Conservation (phyloP, 2,113 vertebrate species). For the Formicarius rufipectus region DNA sequence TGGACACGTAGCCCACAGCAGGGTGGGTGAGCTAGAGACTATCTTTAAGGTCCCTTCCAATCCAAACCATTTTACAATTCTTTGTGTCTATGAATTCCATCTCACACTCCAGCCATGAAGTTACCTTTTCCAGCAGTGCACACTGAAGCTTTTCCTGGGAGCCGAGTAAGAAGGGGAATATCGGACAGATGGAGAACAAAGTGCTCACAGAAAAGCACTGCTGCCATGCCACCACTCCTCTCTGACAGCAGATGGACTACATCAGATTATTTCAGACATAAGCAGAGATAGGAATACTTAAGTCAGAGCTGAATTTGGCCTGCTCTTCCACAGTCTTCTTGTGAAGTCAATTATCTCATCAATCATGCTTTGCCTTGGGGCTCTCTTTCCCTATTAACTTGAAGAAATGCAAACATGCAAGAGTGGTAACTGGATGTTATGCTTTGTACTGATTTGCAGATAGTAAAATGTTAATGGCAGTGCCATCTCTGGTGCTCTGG, state of each 20-base stretch:
- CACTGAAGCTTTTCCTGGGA: not conserved
- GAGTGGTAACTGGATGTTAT: not conserved
- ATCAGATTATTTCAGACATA: slow-evolving; percentile 18
- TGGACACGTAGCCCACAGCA: not conserved
- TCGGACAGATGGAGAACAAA: not conserved
- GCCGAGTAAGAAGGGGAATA: not conserved
- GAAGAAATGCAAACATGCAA: slow-evolving; percentile 29
- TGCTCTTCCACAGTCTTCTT: not conserved
- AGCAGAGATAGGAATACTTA: slow-evolving; percentile 7
- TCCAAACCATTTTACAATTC: not conserved
- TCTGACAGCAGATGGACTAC: not conserved
- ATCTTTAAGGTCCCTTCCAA: not conserved
- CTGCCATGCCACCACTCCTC: not conserved
- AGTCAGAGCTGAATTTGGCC: not conserved
- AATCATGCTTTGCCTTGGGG: not conserved
- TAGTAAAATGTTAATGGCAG: not conserved
- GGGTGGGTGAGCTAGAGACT: not conserved
- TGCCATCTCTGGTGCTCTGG: not conserved
- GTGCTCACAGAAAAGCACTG: not conserved
- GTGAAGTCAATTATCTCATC: slow-evolving; percentile 52
- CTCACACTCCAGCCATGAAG: not conserved
- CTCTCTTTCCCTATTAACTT: slow-evolving; percentile 30
- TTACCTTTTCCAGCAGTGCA: not conserved
- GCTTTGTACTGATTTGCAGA: not conserved
- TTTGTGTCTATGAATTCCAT: not conserved